phyloP scores from a whole-genome alignment of 1,140 invertebrate species.

The Neuroterus valhalla region DNA sequence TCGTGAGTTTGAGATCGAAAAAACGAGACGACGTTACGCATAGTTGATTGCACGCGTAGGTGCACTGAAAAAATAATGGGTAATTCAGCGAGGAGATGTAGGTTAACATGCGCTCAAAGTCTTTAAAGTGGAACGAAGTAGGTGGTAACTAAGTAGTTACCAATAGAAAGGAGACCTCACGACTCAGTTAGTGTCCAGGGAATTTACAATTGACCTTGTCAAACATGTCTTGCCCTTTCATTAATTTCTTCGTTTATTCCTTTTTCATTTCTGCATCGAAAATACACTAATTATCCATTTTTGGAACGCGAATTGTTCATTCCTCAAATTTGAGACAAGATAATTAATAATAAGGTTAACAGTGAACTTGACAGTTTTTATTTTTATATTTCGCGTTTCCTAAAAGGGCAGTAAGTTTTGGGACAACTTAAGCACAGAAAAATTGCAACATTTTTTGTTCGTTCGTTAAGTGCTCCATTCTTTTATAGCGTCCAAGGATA shows the following conservation, averaged over 20 bases:
- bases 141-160: constrained; percentile 33
- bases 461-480: too few relatives aligned
- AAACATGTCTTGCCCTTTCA: constrained; percentile 1
- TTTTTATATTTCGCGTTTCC: too few relatives aligned
- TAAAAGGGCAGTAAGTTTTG: too few relatives aligned
- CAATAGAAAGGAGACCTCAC: constrained; percentile 6
- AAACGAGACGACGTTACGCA: constrained; percentile 41
- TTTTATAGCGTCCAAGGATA: too few relatives aligned
- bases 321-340: not conserved
- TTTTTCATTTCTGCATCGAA: not conserved
- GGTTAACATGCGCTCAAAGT: constrained; percentile 54
- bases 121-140: constrained; percentile 47
- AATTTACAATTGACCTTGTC: constrained; percentile 10
- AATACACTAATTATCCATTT: not conserved
- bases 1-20: constrained; percentile 26
- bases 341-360: not conserved
- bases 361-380: too few relatives aligned
- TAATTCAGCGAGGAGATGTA: constrained; percentile 49
- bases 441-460: too few relatives aligned
- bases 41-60: constrained; percentile 46
- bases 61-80: constrained; percentile 52
- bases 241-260: not conserved
- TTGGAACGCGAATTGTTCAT: not conserved
- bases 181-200: not conserved
- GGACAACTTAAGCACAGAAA: too few relatives aligned